phyloP scores from a whole-genome alignment of 92 coral and sea anemone species.

The Pocillopora grandis region DNA sequence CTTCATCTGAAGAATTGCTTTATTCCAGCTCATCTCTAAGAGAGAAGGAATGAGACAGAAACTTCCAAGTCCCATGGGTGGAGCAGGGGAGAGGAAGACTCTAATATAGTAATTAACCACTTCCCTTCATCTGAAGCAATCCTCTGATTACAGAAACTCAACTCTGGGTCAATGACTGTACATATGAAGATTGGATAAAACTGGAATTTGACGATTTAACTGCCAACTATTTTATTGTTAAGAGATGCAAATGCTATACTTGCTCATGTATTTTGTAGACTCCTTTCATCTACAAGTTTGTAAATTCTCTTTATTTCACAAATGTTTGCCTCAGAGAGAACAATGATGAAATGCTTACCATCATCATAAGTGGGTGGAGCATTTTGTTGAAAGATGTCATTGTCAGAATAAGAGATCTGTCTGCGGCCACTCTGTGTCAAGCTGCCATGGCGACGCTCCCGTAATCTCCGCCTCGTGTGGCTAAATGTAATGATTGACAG shows the following conservation, averaged over 20 bases:
- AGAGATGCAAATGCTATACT: not conserved
- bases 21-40: too few species aligned
- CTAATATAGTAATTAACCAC: too few species aligned
- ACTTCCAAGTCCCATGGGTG: too few species aligned
- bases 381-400: conserved; percentile 64
- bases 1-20: too few species aligned
- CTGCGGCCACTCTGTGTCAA: conserved; percentile 40
- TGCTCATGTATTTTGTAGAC: too few species aligned
- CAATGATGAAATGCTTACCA: conserved; percentile 51
- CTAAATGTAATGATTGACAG: conserved; percentile 82
- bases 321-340: not conserved
- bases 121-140: too few species aligned
- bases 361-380: conserved; percentile 92
- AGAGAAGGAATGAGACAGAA: too few species aligned
- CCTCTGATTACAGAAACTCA: too few species aligned
- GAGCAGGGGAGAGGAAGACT: too few species aligned
- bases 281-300: not conserved
- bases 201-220: not conserved
- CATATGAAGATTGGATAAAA: too few species aligned
- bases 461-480: conserved; percentile 75
- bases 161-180: too few species aligned
- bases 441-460: conserved; percentile 52
- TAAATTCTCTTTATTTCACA: not conserved
- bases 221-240: not conserved
- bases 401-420: conserved; percentile 51